Percentiles rank a stretch among this genome's conserved stretches.
Conservation (phyloP, 2,888 invertebrate species). For the Epinotia demarniana region DNA sequence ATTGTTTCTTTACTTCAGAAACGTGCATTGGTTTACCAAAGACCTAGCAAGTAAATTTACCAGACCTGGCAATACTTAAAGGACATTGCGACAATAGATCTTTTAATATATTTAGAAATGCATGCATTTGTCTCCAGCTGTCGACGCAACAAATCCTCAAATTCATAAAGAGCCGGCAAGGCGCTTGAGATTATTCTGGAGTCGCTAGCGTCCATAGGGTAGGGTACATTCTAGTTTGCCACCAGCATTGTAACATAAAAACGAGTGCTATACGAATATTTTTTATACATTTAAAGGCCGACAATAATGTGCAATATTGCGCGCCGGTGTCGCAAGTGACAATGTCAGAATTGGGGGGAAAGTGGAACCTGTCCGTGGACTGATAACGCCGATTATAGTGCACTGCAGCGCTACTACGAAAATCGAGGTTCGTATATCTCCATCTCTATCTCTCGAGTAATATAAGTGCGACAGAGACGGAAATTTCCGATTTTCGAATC, state of each 20-base stretch:
- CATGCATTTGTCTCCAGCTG: too few relatives aligned
- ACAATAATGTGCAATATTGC: background rate
- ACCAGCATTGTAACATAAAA: background rate
- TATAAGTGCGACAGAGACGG: too few relatives aligned
- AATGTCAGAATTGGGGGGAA: conserved; percentile 5
- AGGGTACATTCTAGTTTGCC: too few relatives aligned
- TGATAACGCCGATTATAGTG: background rate
- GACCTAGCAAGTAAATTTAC: background rate
- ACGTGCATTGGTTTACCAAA: background rate
- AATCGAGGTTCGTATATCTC: too few relatives aligned
- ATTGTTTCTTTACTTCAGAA: conserved; percentile 1
- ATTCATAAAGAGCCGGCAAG: too few relatives aligned
- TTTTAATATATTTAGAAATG: too few relatives aligned
- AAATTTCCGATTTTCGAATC: too few relatives aligned
- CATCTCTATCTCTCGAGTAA: too few relatives aligned
- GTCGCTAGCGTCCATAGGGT: too few relatives aligned
- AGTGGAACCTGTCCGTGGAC: conserved; percentile 4
- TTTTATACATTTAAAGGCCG: background rate
- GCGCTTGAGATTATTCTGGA: too few relatives aligned
- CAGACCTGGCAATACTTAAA: background rate
- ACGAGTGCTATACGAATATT: background rate
- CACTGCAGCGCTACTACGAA: background rate
- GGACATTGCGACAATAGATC: too few relatives aligned
- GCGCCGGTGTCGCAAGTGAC: conserved; percentile 1
- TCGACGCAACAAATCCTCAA: too few relatives aligned